Evolutionary conservation across 2,113 vertebrate species (phyloP).

Genomic region (Tympanuchus pallidicinctus): DNA sequence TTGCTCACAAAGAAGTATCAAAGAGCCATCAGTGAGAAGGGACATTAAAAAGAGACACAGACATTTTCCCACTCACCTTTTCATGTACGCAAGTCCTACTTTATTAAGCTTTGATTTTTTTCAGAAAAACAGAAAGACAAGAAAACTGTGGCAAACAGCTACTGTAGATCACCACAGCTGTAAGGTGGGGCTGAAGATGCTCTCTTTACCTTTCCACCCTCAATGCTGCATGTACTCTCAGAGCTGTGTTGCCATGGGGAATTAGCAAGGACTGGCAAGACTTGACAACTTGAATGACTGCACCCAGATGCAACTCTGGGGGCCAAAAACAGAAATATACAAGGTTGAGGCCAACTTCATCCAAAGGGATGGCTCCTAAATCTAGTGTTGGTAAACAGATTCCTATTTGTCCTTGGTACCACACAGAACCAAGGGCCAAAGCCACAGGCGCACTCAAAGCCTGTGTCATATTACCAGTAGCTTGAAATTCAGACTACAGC

Average conservation of each 20-base stretch:
- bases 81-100: not conserved
- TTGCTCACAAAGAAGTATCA: conserved; percentile 43
- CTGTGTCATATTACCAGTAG: conserved; percentile 57
- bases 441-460: conserved; percentile 43
- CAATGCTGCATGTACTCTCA: not conserved
- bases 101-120: not conserved
- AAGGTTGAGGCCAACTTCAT: not conserved
- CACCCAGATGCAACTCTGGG: not conserved
- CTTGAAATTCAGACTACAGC: conserved; percentile 65
- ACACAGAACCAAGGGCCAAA: conserved; percentile 11
- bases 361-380: conserved; percentile 1
- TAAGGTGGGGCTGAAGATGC: not conserved
- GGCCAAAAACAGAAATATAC: not conserved
- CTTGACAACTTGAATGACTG: not conserved
- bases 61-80: conserved; percentile 25
- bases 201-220: not conserved
- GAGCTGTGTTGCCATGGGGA: not conserved
- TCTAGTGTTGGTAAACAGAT: not conserved
- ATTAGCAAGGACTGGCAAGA: not conserved
- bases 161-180: not conserved
- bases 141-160: not conserved
- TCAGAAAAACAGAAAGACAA: not conserved
- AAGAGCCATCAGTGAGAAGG: conserved; percentile 22
- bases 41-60: not conserved
- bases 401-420: not conserved